Base-by-base conservation (phyloP, 2,888 invertebrate genomes). In the Volucella inflata region DNA sequence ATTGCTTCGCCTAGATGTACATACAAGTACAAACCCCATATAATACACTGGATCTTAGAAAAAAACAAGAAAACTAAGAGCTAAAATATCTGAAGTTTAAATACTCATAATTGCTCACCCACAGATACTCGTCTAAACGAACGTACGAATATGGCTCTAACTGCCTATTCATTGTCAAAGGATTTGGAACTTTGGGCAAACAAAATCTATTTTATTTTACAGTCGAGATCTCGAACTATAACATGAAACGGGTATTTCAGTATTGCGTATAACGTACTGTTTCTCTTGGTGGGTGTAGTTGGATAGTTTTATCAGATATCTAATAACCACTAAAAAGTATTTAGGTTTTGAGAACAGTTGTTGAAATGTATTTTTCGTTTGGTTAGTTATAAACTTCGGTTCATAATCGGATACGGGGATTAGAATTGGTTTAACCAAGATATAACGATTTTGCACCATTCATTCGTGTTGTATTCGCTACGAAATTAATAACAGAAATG, bases 161-260 rank as follows among this genome's bases (percentile, higher is more conserved):
- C n/a, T 51, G 50, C 44, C 48, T 51, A 51, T n/a, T 44, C 30
- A 67, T 68, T 53, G 44, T 77, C 68, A 77, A 77, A 68, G 51
- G 60, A 68, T 46, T 70, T 44, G 42, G 8, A 68, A 67, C 67
- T 70, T 62, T 46, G 51, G 53, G 38, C 68, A 70, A 53, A 53
- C 21, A 62, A 30, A 50, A 50, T 67, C 59, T 36, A 51, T 51
- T 55, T 65, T 21, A 62, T 17, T 53, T 14, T 74, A 12, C 36
- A 64, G 36, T 17, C 40, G 11, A 4, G 17, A 62, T 62, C 44
- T 51, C 44, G 36, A 55, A 72, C 36, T 53, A 76, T 68, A 62
- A 62, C 60, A 53, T 68, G 53, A 59, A 38, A 59, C 59, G 36
- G 30, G 16, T 36, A 59, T 36, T 42, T 40, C 51, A 51, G 59